A percentile compares a stretch with the other conserved stretches of the same genome.
Conservation (phyloP, 2,888 invertebrate genomes). For the Drosophila siamana region DNA sequence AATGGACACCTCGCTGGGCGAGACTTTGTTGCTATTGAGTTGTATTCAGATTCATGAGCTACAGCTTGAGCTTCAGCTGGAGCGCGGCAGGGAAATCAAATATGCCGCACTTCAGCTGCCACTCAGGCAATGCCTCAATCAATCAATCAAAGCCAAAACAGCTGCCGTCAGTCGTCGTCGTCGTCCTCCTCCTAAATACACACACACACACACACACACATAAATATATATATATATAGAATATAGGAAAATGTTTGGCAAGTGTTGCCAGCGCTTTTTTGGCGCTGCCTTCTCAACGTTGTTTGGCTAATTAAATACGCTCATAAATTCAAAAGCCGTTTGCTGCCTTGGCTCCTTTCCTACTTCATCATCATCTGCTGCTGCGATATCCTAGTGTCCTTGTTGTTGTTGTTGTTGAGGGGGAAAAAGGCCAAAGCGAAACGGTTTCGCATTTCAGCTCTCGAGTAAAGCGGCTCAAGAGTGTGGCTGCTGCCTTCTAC, state of each 20-base stretch:
- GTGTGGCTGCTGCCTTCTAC: background rate
- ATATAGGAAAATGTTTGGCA: conserved; percentile 49
- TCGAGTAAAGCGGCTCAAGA: conserved; percentile 47
- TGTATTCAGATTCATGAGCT: conserved; percentile 60
- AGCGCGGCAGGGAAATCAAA: conserved; percentile 62
- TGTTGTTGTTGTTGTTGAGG: conserved; percentile 2
- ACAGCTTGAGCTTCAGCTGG: background rate
- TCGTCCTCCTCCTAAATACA: background rate
- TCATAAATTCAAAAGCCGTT: conserved; percentile 75
- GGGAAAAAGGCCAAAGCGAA: conserved; percentile 43
- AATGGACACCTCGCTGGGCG: conserved; percentile 37
- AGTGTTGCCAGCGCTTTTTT: conserved; percentile 42
- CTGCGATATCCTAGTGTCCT: background rate
- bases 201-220: background rate
- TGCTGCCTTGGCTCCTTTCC: background rate
- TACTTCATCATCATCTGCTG: background rate
- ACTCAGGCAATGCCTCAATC: conserved; percentile 78
- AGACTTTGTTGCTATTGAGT: background rate
- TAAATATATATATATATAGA: background rate
- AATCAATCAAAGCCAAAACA: conserved; percentile 74
- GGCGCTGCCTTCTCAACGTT: conserved; percentile 22
- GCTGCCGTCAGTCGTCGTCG: conserved; percentile 52
- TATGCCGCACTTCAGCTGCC: conserved; percentile 77
- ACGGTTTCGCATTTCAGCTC: conserved; percentile 43
- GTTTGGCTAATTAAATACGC: conserved; percentile 75